These are phyloP conservation scores for Drosophila fuyamai DNA, from an alignment of 1,140 invertebrate genomes.

Conservation along the genomic window DNA sequence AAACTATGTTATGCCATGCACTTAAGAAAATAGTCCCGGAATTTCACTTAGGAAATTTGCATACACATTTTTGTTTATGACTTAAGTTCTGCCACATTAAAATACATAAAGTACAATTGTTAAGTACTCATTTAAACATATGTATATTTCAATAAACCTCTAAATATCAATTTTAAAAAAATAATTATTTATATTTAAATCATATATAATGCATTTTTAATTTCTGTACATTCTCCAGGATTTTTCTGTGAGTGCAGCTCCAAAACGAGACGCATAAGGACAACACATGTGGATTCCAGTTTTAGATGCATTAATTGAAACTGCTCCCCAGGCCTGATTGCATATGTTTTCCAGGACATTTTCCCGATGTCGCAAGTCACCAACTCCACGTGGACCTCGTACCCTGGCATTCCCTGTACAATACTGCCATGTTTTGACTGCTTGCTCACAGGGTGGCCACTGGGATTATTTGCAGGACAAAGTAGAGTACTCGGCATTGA, in stretches of 20 bases:
- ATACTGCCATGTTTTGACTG: slow-evolving; percentile 54
- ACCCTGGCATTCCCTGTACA: neutral
- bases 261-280: slow-evolving; percentile 44
- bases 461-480: neutral
- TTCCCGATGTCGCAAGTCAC: slow-evolving; percentile 10
- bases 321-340: slow-evolving; percentile 25
- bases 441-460: slow-evolving; percentile 59
- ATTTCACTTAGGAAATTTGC: neutral
- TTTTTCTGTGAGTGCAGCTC: slow-evolving; percentile 6
- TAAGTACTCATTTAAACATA: no score
- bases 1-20: neutral
- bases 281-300: slow-evolving; percentile 49
- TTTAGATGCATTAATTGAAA: slow-evolving; percentile 14
- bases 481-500: slow-evolving; percentile 47
- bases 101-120: no score
- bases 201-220: no score
- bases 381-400: slow-evolving; percentile 45
- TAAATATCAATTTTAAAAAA: no score
- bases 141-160: no score
- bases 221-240: neutral
- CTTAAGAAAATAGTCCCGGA: neutral
- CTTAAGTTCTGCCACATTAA: no score
- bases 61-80: no score
- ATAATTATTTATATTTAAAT: no score
- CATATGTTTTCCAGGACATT: slow-evolving; percentile 61